These are phyloP conservation scores for Drosophila formosana DNA, from an alignment of 2,888 invertebrate genomes.

Conservation along the genomic window DNA sequence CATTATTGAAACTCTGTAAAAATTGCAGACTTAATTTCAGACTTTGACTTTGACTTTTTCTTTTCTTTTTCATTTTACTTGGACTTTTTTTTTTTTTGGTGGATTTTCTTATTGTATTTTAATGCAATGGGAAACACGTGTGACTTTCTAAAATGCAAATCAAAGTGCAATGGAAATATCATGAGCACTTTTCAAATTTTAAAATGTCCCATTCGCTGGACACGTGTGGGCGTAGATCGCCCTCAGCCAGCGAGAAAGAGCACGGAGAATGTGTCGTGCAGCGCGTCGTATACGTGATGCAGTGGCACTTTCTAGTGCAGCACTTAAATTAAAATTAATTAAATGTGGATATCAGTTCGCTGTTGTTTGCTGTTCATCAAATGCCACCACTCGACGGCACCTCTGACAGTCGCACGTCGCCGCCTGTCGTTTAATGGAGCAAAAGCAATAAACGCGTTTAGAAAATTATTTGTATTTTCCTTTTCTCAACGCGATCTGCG, in stretches of 20 bases:
- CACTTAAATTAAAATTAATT: constrained; percentile 71
- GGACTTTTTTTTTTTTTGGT: constrained; percentile 17
- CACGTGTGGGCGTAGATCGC: constrained; percentile 67
- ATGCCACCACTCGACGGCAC: constrained; percentile 45
- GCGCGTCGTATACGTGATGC: constrained; percentile 70
- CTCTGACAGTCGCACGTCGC: constrained; percentile 63
- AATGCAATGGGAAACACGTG: constrained; percentile 70
- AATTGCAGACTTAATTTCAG: constrained; percentile 49
- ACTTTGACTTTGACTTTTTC: constrained; percentile 54
- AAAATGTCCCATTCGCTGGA: constrained; percentile 41
- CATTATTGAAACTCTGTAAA: constrained; percentile 40
- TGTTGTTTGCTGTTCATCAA: constrained; percentile 37
- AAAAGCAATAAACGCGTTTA: constrained; percentile 38
- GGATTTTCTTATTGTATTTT: constrained; percentile 38
- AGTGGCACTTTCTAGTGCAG: constrained; percentile 63
- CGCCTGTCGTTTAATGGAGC: constrained; percentile 69
- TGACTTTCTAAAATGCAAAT: constrained; percentile 78
- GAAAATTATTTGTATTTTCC: constrained; percentile 44
- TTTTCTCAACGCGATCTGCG: constrained; percentile 8
- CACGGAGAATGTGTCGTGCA: constrained; percentile 44
- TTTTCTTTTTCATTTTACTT: constrained; percentile 45
- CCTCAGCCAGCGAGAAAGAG: constrained; percentile 14
- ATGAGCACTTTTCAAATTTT: constrained; percentile 69
- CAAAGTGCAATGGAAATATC: constrained; percentile 71
- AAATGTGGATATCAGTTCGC: constrained; percentile 31